Evolutionary conservation across 2,888 invertebrate genomes (phyloP).

Genomic region (Vanessa cardui): DNA sequence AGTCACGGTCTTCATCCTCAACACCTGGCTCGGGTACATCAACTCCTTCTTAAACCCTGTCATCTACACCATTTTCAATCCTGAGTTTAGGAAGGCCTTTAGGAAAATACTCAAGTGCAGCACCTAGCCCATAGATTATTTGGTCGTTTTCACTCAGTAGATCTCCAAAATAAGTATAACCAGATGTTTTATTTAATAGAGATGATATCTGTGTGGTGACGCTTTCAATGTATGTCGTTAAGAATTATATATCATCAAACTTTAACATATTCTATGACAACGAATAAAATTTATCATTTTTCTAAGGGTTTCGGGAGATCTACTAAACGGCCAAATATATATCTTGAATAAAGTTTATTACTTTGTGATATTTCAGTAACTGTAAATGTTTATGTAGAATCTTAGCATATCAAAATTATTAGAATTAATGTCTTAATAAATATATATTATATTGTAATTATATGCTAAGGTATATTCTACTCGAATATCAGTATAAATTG

Average conservation of each 20-base stretch:
- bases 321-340: constrained; percentile 40
- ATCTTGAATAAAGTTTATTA: constrained; percentile 6
- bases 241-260: constrained; percentile 2
- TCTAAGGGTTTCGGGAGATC: constrained; percentile 34
- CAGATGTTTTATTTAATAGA: too few relatives aligned
- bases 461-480: constrained; percentile 26
- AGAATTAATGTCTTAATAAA: constrained; percentile 5
- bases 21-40: constrained; percentile 99
- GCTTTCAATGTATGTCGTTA: background rate
- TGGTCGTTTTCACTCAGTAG: constrained; percentile 60
- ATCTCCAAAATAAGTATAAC: constrained; percentile 26
- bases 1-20: constrained; percentile 94
- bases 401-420: constrained; percentile 41
- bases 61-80: constrained; percentile 97
- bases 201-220: too few relatives aligned
- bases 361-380: constrained; percentile 23
- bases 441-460: background rate
- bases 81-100: constrained; percentile 99
- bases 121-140: constrained; percentile 75
- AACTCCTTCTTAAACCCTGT: constrained; percentile 97
- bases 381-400: constrained; percentile 36
- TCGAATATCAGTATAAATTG: constrained; percentile 26
- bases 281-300: constrained; percentile 32
- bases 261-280: constrained; percentile 34
- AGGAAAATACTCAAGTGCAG: constrained; percentile 93